phyloP scores from a whole-genome alignment of 2,113 vertebrate genomes.

The Silurus asotus region DNA sequence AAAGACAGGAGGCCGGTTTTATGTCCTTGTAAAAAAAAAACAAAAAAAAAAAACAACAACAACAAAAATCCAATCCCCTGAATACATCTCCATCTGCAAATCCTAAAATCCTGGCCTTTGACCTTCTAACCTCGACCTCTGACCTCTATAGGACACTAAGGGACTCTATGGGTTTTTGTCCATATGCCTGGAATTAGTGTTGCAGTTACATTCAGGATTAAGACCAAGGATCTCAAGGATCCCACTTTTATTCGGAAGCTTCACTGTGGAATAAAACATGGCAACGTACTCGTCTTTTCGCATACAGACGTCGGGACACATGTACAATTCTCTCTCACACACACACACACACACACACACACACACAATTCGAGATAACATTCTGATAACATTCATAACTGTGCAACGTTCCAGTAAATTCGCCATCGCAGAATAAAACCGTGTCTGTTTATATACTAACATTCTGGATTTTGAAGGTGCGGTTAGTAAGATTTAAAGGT shows the following conservation, averaged over 20 bases:
- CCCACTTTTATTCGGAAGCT: not conserved
- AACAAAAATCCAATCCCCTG: not conserved
- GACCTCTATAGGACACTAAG: not conserved
- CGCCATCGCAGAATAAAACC: slow-evolving; percentile 2
- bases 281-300: slow-evolving; percentile 5
- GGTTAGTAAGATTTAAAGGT: not conserved
- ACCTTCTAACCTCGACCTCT: slow-evolving; percentile 9
- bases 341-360: slow-evolving; percentile 12
- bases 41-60: not conserved
- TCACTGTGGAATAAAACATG: not conserved
- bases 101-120: not conserved
- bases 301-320: not conserved
- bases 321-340: not conserved
- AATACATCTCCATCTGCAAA: slow-evolving; percentile 6
- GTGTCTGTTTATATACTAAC: not conserved
- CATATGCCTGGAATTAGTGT: not conserved
- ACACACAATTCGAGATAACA: not conserved
- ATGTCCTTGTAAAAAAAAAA: not conserved
- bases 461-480: slow-evolving; percentile 1
- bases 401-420: not conserved
- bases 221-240: not conserved
- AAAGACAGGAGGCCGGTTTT: not conserved
- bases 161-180: not conserved
- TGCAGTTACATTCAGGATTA: not conserved
- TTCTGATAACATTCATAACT: slow-evolving; percentile 24